These are phyloP conservation scores for Drosophila pruinosa DNA, from an alignment of 1,140 invertebrate species.

Conservation along the genomic window DNA sequence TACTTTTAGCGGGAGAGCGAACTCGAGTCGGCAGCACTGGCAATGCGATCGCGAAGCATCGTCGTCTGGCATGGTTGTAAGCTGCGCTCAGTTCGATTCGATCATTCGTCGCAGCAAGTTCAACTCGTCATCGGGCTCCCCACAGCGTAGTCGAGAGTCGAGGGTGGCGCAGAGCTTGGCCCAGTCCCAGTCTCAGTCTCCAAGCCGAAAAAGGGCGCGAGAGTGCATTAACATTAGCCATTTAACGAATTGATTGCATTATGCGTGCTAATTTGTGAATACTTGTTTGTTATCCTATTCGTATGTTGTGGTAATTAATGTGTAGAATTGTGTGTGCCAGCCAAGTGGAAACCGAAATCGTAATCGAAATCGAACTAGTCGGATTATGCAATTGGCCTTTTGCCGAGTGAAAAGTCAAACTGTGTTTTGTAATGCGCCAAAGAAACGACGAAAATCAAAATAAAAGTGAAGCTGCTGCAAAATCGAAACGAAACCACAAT, in stretches of 20 bases:
- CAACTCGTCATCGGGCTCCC: constrained; percentile 45
- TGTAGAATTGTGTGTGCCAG: constrained; percentile 13
- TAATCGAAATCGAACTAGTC: constrained; percentile 6
- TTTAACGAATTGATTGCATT: not conserved
- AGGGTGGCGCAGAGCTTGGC: constrained; percentile 57
- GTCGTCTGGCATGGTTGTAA: constrained; percentile 26
- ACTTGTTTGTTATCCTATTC: not conserved
- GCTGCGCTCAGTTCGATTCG: constrained; percentile 57
- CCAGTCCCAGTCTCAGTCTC: constrained; percentile 32
- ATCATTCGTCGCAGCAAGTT: constrained; percentile 67
- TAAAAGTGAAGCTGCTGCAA: constrained; percentile 49
- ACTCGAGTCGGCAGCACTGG: not conserved
- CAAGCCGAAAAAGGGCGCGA: constrained; percentile 45
- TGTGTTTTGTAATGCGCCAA: constrained; percentile 26
- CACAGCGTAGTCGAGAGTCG: constrained; percentile 34
- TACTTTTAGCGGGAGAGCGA: constrained; percentile 1
- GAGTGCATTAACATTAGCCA: constrained; percentile 44
- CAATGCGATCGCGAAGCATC: constrained; percentile 23
- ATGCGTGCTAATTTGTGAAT: constrained; percentile 10
- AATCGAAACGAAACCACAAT: constrained; percentile 43
- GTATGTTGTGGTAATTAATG: constrained; percentile 11
- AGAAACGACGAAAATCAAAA: constrained; percentile 27
- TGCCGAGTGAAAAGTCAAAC: constrained; percentile 35
- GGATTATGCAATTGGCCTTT: constrained; percentile 40
- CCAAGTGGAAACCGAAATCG: not conserved